Evolutionary conservation across 2,888 invertebrate genomes (phyloP), one percentile per base, ranked within the genome.

Genomic region (Erynnis tages): DNA sequence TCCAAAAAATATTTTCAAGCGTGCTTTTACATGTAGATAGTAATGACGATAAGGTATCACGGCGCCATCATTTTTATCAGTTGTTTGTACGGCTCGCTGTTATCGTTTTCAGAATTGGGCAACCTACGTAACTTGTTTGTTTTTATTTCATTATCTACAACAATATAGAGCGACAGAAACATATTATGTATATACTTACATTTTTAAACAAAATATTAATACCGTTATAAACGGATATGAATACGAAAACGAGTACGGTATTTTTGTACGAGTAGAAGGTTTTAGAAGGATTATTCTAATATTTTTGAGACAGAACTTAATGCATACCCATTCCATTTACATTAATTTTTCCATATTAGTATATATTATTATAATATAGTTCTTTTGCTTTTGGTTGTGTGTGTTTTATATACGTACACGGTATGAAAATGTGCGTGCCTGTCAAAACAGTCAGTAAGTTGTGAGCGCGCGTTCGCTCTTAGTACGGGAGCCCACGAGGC

Each of bases 21-120:
- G 16, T 25, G 30, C 41, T 41, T 41, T 49, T 41, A 32, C 49
- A 48, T 30, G 40, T 43, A 47, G 46, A 41, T 41, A 49, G 34
- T 19, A 30, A 43, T 8, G 8, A 45, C 16, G 40, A 46, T 38
- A 55, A 49, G 47, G 38, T 73, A 76, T 73, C 71, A 66, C 68
- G 78, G 80, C 72, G 78, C 81, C 82, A 77, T 76, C 71, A 71
- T 71, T 73, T 72, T 74, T 82, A 82, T 82, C 80, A 25, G 63
- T 67, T 71, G 71, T 77, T 72, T 76, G 73, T 75, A 67, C 63
- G 66, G 65, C 68, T 62, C 54, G 54, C 57, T 59, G 58, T 65
- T 79, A 67, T 66, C 66, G 19, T 50, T 73, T 72, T 69, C 67
- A 64, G 68, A 71, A 76, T 74, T 71, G 67, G 62, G 69, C 73